These are phyloP conservation scores for Leptonema lineaticorne DNA, from an alignment of 1,140 invertebrate species.

Conservation along the genomic window DNA sequence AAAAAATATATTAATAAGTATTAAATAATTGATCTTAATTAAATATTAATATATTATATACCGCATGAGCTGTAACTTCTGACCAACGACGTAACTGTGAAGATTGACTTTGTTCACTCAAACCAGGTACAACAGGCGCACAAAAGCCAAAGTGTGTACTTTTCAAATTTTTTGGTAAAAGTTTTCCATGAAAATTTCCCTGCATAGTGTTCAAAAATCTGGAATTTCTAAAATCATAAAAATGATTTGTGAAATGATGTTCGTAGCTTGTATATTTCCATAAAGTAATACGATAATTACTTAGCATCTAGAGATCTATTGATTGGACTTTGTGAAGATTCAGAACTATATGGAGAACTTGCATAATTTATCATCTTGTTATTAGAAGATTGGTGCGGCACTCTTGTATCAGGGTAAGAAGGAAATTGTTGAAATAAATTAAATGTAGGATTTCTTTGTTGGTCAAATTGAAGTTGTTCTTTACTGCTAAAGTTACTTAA, in stretches of 20 bases:
- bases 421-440: neutral
- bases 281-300: neutral
- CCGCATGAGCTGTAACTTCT: slow-evolving; percentile 32
- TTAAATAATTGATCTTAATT: neutral
- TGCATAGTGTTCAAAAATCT: neutral
- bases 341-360: neutral
- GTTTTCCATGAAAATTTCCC: neutral
- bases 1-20: neutral
- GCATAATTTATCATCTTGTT: neutral
- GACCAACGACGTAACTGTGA: slow-evolving; percentile 33
- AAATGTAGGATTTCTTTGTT: neutral
- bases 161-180: neutral
- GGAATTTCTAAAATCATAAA: neutral
- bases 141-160: neutral
- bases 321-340: neutral
- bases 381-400: neutral
- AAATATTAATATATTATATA: slow-evolving; percentile 10
- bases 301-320: neutral
- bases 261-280: too few species aligned
- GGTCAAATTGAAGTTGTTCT: neutral
- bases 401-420: neutral
- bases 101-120: neutral
- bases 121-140: neutral
- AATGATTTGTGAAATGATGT: too few species aligned
- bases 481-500: neutral